Conservation (phyloP, 64 coral and sea anemone genomes). For the Montipora sp. region DNA sequence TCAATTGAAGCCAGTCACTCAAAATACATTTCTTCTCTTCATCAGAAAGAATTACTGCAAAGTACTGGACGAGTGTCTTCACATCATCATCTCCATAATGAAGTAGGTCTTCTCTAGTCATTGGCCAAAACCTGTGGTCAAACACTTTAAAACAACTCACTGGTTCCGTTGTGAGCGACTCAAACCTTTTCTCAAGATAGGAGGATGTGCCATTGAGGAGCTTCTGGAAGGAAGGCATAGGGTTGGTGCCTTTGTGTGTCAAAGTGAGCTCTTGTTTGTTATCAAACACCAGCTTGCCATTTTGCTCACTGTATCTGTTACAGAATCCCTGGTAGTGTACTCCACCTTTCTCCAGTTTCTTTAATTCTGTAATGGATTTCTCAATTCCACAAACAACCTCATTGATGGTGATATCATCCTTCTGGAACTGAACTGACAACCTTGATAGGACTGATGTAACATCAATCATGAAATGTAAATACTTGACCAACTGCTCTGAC, state of each 20-base stretch:
- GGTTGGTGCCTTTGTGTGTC: constrained; percentile 5
- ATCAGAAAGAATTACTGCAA: background rate
- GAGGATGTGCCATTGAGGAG: background rate
- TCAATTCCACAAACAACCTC: too few species aligned
- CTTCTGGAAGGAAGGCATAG: constrained; percentile 15
- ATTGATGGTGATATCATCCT: too few species aligned
- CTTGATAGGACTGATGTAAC: too few species aligned
- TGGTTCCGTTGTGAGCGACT: constrained; percentile 7
- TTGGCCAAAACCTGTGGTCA: constrained; percentile 25
- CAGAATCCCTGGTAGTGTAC: too few species aligned
- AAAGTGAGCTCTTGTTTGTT: constrained; percentile 10
- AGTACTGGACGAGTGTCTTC: background rate
- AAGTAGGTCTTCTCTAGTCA: constrained; percentile 14
- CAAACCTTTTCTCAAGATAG: constrained; percentile 14
- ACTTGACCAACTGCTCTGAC: too few species aligned
- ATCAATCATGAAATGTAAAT: too few species aligned
- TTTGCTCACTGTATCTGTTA: background rate
- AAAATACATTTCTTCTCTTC: constrained; percentile 10
- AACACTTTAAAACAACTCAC: constrained; percentile 11
- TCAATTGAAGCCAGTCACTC: constrained; percentile 2
- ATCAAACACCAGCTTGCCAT: constrained; percentile 21
- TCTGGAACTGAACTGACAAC: too few species aligned
- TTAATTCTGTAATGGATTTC: too few species aligned
- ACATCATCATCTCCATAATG: constrained; percentile 19
- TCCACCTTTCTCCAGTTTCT: too few species aligned